A percentile compares a stretch with the other conserved stretches of the same genome.
Conservation (phyloP, 2,113 vertebrate genomes). For the Oreochromis aureus region DNA sequence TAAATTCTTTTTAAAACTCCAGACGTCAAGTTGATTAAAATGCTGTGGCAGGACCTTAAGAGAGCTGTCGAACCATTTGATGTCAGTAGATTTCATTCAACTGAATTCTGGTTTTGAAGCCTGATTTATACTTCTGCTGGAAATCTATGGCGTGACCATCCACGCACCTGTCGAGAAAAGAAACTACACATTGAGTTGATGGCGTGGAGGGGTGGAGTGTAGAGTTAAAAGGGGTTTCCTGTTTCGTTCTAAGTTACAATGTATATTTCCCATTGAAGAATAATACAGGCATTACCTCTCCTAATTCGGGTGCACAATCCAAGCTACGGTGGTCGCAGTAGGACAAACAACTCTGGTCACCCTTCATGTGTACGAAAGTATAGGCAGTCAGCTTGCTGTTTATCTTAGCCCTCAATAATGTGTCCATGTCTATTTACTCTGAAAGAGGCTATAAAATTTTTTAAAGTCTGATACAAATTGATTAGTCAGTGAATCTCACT, state of each 20-base stretch:
- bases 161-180: background rate
- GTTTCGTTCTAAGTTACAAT: rapidly evolving
- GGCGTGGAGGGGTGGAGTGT: background rate
- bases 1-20: background rate
- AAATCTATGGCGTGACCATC: background rate
- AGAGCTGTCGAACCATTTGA: background rate
- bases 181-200: background rate
- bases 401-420: background rate
- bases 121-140: background rate
- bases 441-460: background rate
- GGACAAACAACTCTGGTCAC: background rate
- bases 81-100: background rate
- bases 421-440: background rate
- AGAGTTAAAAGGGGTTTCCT: background rate
- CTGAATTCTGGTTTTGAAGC: background rate
- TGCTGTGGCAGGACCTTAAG: background rate
- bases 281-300: background rate
- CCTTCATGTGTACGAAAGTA: background rate
- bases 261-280: background rate
- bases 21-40: background rate
- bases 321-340: background rate
- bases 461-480: background rate
- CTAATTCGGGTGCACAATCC: rapidly evolving
- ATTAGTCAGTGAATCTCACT: background rate
- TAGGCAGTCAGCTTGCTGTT: background rate